Percentiles rank a stretch among this genome's conserved stretches.
phyloP scores from a whole-genome alignment of 2,113 vertebrate genomes.

The Oncorhynchus keta region DNA sequence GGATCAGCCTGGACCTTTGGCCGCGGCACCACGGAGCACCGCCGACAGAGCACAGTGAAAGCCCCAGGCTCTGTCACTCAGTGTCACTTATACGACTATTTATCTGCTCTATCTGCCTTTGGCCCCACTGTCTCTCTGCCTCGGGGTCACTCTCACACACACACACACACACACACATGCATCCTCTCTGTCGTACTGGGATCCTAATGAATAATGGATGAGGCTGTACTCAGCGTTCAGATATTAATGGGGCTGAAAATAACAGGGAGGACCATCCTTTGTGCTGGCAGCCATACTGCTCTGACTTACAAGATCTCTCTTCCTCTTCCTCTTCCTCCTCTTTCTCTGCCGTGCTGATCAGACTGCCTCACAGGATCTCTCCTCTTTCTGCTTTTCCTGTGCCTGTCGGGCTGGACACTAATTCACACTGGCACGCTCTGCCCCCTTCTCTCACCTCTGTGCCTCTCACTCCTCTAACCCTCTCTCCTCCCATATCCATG shows the following conservation, averaged over 20 bases:
- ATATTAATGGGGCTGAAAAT: conserved; percentile 91
- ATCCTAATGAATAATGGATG: conserved; percentile 98
- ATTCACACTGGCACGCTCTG: conserved; percentile 20
- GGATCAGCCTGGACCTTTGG: conserved; percentile 88
- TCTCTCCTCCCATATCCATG: background rate
- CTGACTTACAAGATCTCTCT: conserved; percentile 24
- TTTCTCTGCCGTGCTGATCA: background rate
- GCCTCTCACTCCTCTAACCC: conserved; percentile 2
- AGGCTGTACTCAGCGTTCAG: conserved; percentile 83
- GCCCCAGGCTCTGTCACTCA: conserved; percentile 92
- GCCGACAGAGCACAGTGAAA: conserved; percentile 70
- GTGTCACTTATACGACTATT: conserved; percentile 96
- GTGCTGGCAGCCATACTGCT: conserved; percentile 65
- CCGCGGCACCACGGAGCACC: conserved; percentile 68
- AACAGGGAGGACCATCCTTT: conserved; percentile 78
- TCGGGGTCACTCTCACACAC: conserved; percentile 20
- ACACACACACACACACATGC: background rate
- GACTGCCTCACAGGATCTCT: conserved; percentile 22
- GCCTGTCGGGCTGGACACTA: conserved; percentile 31
- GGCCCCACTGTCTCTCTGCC: conserved; percentile 83
- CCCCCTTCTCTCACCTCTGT: conserved; percentile 33
- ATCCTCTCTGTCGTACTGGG: conserved; percentile 75
- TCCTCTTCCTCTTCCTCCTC: conserved; percentile 12
- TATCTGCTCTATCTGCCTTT: conserved; percentile 84
- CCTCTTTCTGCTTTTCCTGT: conserved; percentile 25